These are phyloP conservation scores for Stichodactyla mertensii DNA, from an alignment of 64 coral and sea anemone species.

Conservation along the genomic window DNA sequence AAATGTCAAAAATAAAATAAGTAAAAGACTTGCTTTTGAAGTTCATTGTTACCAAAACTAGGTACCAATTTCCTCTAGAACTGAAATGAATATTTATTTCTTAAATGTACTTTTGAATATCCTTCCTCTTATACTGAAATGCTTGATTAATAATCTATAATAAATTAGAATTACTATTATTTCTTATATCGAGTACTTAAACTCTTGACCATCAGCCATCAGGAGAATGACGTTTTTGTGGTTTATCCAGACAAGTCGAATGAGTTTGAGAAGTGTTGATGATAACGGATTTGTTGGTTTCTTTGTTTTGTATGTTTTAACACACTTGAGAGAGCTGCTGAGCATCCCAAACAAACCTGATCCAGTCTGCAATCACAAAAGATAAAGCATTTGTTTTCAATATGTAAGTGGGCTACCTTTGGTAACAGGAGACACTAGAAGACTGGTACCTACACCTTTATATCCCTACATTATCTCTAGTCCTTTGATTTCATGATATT, in stretches of 20 bases:
- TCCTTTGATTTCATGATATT: too few relatives aligned
- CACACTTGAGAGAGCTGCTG: conserved; percentile 77
- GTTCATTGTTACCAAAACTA: too few relatives aligned
- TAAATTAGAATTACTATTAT: too few relatives aligned
- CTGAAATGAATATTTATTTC: too few relatives aligned
- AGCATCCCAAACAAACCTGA: conserved; percentile 93
- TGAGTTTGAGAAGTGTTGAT: conserved; percentile 63
- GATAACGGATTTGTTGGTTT: conserved; percentile 58
- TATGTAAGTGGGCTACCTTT: neutral
- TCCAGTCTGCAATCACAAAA: conserved; percentile 46
- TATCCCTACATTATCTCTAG: too few relatives aligned
- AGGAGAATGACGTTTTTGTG: conserved; percentile 88
- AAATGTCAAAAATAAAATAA: too few relatives aligned
- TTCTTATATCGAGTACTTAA: conserved; percentile 48
- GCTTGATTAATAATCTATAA: too few relatives aligned
- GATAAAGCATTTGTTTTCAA: neutral
- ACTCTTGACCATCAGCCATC: conserved; percentile 87
- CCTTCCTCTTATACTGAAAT: too few relatives aligned
- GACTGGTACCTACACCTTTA: neutral
- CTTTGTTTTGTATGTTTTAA: conserved; percentile 68
- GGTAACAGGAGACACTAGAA: neutral
- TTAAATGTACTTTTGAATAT: too few relatives aligned
- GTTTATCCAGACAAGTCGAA: conserved; percentile 90
- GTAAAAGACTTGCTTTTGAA: too few relatives aligned
- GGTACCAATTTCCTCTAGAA: too few relatives aligned